Evolutionary conservation across 2,888 invertebrate genomes (phyloP), one percentile per base, ranked within the genome.

Genomic region (Aphodius sticticus): DNA sequence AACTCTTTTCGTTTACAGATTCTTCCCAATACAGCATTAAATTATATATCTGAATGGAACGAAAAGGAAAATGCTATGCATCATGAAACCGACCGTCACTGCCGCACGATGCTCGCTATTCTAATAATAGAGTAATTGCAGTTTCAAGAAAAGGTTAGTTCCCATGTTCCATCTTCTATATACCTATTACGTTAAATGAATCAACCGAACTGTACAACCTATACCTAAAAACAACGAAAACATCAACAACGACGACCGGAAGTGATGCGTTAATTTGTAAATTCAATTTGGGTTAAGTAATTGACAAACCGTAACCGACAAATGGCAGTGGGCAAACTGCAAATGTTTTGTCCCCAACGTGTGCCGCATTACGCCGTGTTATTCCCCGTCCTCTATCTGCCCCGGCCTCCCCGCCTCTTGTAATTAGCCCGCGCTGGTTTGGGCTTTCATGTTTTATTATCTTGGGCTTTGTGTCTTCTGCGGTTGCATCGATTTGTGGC

Each of bases 301-400:
- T 80, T 77, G 77, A 77, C 80, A 80, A 80, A 80, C 80, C 80
- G 53, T 53, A 80, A 80, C 77, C 80, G 75, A 76, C 77, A 80
- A 80, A 80, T 77, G 77, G 77, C 77, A 75, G 80, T 80, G 80
- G 80, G 75, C 80, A 80, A 77, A 76, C 80, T 80, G 79, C 79
- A 79, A 79, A 79, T 79, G 80, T 80, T 80, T 77, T 77, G 72
- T 53, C 72, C 69, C 53, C 53, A 53, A 12, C 53, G 71, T 38
- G 77, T 76, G 74, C 76, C 16, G 76, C 77, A 53, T 53, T 53
- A 53, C 53, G 53, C 53, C 53, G 53, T 53, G 53, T 53, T 53
- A 53, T 53, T 3, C 53, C 26, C 53, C 53, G 12, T 53, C 53
- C 53, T 53, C 53, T 53, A 26, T 26, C 26, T 12, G 53, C 3